Evolutionary conservation across 2,888 invertebrate species (phyloP).

Genomic region (Nomada ruficornis): DNA sequence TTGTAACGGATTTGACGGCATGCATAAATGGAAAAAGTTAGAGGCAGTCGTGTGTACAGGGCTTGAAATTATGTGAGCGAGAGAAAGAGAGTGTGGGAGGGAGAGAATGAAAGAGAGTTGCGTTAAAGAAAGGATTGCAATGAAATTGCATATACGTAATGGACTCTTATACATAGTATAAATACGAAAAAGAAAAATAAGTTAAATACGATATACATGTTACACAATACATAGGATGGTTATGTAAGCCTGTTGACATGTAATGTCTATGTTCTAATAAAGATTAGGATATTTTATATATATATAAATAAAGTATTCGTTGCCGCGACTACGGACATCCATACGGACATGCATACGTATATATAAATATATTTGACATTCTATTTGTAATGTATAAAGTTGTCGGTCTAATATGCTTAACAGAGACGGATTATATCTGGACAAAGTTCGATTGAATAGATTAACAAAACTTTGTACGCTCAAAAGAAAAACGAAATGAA

Average conservation of each 20-base stretch:
- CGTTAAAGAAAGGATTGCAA: constrained; percentile 59
- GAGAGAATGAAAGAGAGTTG: constrained; percentile 33
- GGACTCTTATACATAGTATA: constrained; percentile 74
- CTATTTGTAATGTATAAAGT: constrained; percentile 7
- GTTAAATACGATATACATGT: constrained; percentile 71
- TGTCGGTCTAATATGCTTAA: constrained; percentile 7
- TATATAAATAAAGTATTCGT: constrained; percentile 29
- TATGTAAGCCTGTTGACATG: constrained; percentile 79
- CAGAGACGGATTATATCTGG: constrained; percentile 19
- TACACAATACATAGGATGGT: constrained; percentile 71
- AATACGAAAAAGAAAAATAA: constrained; percentile 66
- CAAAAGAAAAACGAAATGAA: neutral
- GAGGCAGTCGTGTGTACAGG: constrained; percentile 66
- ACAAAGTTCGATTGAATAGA: constrained; percentile 15
- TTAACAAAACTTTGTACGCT: constrained; percentile 19
- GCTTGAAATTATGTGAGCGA: constrained; percentile 59
- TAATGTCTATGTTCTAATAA: constrained; percentile 81
- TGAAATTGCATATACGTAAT: constrained; percentile 70
- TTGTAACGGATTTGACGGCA: constrained; percentile 30
- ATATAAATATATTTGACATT: neutral
- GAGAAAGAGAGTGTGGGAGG: neutral
- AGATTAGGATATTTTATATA: constrained; percentile 82
- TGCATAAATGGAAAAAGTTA: constrained; percentile 17
- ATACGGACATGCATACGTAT: constrained; percentile 42
- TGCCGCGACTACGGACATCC: constrained; percentile 15